Conservation (phyloP, 2,113 vertebrate genomes). For the Butastur rufipennis region DNA sequence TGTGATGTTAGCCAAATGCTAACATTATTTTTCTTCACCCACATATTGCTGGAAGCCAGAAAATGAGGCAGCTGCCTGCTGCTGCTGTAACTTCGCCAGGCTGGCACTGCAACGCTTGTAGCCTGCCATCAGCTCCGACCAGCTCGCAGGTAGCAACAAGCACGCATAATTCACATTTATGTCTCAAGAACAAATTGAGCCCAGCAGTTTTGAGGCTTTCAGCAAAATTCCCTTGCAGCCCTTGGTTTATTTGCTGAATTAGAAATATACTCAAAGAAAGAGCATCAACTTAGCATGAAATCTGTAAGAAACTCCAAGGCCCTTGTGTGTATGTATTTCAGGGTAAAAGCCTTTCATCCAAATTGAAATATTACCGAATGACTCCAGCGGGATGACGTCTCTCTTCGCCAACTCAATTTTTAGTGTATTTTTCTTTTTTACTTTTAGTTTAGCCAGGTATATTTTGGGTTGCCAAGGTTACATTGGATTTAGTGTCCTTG, state of each 20-base stretch:
- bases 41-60: background rate
- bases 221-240: background rate
- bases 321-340: background rate
- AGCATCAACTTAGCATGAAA: background rate
- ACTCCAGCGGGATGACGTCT: background rate
- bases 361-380: background rate
- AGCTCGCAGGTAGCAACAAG: slow-evolving; percentile 19
- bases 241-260: background rate
- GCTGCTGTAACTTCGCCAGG: background rate
- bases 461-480: background rate
- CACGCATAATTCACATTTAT: background rate
- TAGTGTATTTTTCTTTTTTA: background rate
- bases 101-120: background rate
- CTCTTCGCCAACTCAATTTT: background rate
- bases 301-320: background rate
- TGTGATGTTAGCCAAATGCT: background rate
- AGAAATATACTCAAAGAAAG: background rate
- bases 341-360: background rate
- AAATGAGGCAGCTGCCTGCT: background rate
- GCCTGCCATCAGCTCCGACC: background rate
- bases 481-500: background rate
- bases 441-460: background rate
- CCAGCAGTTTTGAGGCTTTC: background rate
- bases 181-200: slow-evolving; percentile 1
- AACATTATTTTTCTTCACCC: slow-evolving; percentile 43